Conservation (phyloP, 2,888 invertebrate species). For the Cantharis flavilabris region DNA sequence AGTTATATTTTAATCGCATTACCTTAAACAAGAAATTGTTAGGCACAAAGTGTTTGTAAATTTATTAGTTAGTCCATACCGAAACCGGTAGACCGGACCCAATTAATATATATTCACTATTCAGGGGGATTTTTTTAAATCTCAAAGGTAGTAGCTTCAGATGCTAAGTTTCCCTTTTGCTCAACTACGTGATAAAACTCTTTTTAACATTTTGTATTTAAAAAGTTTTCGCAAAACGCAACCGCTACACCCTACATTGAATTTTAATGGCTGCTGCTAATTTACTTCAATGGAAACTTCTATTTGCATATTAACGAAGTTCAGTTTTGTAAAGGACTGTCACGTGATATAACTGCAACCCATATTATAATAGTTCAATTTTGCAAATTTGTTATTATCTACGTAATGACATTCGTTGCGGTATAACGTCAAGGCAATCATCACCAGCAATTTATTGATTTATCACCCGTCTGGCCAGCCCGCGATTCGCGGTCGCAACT, state of each 20-base stretch:
- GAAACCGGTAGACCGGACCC: background rate
- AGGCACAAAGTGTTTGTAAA: background rate
- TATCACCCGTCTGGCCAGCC: background rate
- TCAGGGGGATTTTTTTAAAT: background rate
- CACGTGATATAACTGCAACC: background rate
- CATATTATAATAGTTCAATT: background rate
- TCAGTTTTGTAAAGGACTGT: background rate
- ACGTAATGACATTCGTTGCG: background rate
- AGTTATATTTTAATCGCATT: background rate
- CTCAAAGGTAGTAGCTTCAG: background rate
- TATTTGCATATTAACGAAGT: slow-evolving; percentile 29
- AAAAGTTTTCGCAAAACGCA: slow-evolving; percentile 15
- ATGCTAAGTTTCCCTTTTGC: background rate
- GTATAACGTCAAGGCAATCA: background rate
- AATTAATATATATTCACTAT: background rate
- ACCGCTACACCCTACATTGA: slow-evolving; percentile 26
- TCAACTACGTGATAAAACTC: background rate
- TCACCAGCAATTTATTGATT: background rate
- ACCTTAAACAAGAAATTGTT: background rate
- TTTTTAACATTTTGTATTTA: slow-evolving; percentile 8
- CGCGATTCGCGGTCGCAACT: background rate
- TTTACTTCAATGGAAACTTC: slow-evolving; percentile 34
- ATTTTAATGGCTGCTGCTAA: slow-evolving; percentile 31
- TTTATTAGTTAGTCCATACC: background rate
- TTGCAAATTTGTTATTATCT: background rate